Evolutionary conservation across 2,113 vertebrate species (phyloP).

Genomic region (Mastomys natalensis): DNA sequence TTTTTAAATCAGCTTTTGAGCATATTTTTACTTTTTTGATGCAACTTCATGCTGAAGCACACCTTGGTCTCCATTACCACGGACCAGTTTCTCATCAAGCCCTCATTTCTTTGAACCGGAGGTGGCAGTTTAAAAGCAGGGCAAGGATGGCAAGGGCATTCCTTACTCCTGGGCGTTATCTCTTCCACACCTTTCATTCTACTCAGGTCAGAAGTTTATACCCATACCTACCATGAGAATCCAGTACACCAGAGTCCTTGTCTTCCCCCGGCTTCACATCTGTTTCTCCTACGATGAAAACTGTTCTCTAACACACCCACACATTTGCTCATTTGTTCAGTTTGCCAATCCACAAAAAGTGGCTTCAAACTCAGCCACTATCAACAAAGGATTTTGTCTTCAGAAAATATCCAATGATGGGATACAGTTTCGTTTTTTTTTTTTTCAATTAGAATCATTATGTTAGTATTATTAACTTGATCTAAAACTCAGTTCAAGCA

Average conservation of each 20-base stretch:
- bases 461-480: not conserved
- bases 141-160: not conserved
- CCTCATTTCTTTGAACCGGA: not conserved
- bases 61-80: not conserved
- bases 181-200: conserved; percentile 7
- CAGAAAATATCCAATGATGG: not conserved
- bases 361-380: conserved; percentile 23
- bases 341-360: conserved; percentile 8
- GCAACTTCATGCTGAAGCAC: not conserved
- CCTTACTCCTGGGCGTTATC: not conserved
- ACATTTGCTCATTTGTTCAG: not conserved
- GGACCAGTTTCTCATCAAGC: not conserved
- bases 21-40: conserved; percentile 30
- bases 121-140: conserved; percentile 12
- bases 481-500: not conserved
- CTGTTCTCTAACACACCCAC: not conserved
- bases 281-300: not conserved
- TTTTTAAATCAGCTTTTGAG: not conserved
- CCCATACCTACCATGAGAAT: not conserved
- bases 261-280: not conserved
- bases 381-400: not conserved
- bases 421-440: not conserved
- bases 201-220: not conserved
- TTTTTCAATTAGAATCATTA: conserved; percentile 23
- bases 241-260: not conserved